phyloP scores from a whole-genome alignment of 2,888 invertebrate genomes.

The Eueremaeus valkanovi region DNA sequence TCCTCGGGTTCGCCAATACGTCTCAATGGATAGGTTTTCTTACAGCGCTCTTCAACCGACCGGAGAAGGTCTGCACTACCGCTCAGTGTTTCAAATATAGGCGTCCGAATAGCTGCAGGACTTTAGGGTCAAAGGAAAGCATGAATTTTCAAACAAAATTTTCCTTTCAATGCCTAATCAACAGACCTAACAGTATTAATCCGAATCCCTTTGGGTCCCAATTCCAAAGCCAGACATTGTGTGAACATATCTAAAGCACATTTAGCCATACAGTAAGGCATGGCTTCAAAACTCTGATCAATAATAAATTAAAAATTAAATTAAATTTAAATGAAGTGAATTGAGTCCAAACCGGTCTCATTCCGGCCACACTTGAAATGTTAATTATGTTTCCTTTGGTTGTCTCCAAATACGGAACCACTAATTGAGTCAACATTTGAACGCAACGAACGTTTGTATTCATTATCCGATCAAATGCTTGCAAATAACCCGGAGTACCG shows the following conservation, averaged over 20 bases:
- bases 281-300: too few relatives aligned
- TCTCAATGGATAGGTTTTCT: neutral
- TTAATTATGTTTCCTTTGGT: conserved; percentile 81
- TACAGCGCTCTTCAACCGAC: too few relatives aligned
- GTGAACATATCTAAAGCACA: conserved; percentile 3
- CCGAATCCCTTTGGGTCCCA: neutral
- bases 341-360: neutral
- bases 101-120: conserved; percentile 2
- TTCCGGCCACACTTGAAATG: conserved; percentile 60
- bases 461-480: conserved; percentile 83
- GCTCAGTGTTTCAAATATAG: neutral
- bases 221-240: neutral
- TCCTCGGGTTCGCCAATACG: conserved; percentile 15
- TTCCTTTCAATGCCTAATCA: neutral
- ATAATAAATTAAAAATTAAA: neutral
- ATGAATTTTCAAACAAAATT: neutral
- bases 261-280: neutral
- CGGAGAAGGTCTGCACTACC: too few relatives aligned
- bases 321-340: too few relatives aligned
- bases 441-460: conserved; percentile 70
- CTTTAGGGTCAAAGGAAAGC: neutral
- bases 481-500: conserved; percentile 49
- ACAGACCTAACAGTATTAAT: neutral
- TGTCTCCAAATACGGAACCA: conserved; percentile 74
- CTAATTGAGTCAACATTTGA: conserved; percentile 69